Conservation (phyloP, 2,888 invertebrate species). For the Pachymerium ferrugineum region DNA sequence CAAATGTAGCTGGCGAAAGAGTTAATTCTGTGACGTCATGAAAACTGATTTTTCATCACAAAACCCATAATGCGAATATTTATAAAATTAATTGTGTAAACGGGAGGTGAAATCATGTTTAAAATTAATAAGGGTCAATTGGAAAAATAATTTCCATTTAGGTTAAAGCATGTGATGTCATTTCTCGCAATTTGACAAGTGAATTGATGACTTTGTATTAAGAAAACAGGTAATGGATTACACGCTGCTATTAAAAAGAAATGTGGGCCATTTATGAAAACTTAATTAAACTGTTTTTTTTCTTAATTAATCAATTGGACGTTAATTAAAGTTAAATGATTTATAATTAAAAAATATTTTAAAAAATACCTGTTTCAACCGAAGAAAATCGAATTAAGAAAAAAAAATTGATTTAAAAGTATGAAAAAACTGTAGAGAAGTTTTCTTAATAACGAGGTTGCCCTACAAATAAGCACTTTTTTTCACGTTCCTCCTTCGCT, state of each 20-base stretch:
- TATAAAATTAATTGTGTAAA: conserved; percentile 19
- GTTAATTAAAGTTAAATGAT: no score
- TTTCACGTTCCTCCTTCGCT: conserved; percentile 9
- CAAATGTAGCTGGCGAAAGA: background rate
- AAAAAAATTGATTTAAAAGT: background rate
- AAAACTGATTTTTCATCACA: no score
- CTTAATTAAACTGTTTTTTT: background rate
- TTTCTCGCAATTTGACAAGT: conserved; percentile 1
- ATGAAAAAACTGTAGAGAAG: background rate
- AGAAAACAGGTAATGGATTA: background rate
- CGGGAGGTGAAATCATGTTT: background rate
- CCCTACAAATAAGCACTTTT: conserved; percentile 9
- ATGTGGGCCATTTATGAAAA: background rate
- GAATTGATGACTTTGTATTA: background rate
- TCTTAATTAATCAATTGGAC: no score
- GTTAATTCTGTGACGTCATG: no score
- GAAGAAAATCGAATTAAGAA: background rate
- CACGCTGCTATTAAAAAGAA: background rate
- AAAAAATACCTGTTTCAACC: background rate
- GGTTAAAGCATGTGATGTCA: background rate
- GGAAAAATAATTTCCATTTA: conserved; percentile 13
- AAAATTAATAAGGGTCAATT: conserved; percentile 21
- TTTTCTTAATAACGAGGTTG: background rate
- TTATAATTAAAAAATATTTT: background rate
- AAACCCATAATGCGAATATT: no score